A percentile compares a stretch with the other conserved stretches of the same genome.
Evolutionary conservation across 2,113 vertebrate genomes (phyloP).

Genomic region (Dasypus novemcinctus): DNA sequence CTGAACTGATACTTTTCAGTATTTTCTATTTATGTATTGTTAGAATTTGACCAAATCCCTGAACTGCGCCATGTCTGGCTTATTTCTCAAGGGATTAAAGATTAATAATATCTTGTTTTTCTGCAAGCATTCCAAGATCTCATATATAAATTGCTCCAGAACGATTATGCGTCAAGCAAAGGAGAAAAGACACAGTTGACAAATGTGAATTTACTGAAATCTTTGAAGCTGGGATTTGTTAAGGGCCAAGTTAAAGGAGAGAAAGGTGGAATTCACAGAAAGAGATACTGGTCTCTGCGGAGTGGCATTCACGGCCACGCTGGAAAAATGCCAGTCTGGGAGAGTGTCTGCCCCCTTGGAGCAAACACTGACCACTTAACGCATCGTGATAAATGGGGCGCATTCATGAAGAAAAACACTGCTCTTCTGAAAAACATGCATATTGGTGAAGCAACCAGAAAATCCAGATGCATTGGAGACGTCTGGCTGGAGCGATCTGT

Average conservation of each 20-base stretch:
- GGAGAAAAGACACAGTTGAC: not conserved
- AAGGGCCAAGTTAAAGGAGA: not conserved
- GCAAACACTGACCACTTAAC: not conserved
- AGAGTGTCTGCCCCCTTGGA: not conserved
- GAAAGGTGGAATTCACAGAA: not conserved
- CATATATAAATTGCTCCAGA: not conserved
- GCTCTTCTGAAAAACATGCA: not conserved
- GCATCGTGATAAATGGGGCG: not conserved
- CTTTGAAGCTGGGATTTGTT: not conserved
- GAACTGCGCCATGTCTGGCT: not conserved
- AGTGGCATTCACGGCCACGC: not conserved
- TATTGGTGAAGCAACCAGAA: conserved; percentile 19
- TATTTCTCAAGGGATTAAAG: not conserved
- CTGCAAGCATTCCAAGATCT: not conserved
- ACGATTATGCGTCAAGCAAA: conserved; percentile 1
- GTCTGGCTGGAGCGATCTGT: not conserved
- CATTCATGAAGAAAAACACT: conserved; percentile 45
- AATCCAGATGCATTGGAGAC: not conserved
- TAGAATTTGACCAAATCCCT: not conserved
- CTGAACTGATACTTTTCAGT: not conserved
- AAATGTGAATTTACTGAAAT: not conserved
- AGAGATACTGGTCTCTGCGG: not conserved
- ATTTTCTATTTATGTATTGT: not conserved
- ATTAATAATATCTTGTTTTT: not conserved
- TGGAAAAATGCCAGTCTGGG: not conserved